Conservation (phyloP, 2,113 vertebrate genomes). For the Vireo altiloquus region DNA sequence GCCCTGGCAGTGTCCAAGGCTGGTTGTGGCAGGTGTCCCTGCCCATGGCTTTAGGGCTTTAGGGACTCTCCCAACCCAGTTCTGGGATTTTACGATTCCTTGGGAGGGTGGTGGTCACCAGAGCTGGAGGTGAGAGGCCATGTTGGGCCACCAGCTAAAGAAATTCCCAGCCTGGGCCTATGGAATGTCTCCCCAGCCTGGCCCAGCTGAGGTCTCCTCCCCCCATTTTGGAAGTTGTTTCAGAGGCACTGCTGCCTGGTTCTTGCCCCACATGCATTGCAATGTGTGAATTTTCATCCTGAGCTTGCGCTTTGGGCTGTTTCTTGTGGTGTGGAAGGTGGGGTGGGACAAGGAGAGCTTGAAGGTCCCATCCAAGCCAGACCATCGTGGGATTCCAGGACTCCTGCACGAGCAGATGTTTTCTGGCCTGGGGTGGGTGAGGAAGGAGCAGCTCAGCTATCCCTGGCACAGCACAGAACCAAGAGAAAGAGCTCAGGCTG, state of each 20-base stretch:
- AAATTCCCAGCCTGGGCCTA: not conserved
- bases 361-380: not conserved
- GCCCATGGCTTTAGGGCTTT: not conserved
- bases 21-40: not conserved
- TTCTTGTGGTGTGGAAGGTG: not conserved
- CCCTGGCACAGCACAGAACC: rapidly evolving
- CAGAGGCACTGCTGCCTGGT: not conserved
- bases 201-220: not conserved
- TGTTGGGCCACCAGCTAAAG: rapidly evolving
- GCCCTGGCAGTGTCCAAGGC: not conserved
- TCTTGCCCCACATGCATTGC: not conserved
- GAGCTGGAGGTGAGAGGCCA: not conserved
- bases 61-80: not conserved
- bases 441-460: not conserved
- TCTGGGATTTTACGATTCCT: not conserved
- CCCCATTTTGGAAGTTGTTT: not conserved
- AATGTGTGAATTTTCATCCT: not conserved
- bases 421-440: not conserved
- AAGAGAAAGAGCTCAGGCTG: not conserved
- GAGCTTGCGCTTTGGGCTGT: not conserved
- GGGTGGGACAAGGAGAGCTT: not conserved
- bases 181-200: not conserved
- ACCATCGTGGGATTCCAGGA: not conserved
- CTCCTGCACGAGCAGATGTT: not conserved
- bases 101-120: not conserved